Evolutionary conservation across 2,797 vertebrate species (phyloP), one percentile per base, ranked within the genome.

Genomic region (Trachurus trachurus): DNA sequence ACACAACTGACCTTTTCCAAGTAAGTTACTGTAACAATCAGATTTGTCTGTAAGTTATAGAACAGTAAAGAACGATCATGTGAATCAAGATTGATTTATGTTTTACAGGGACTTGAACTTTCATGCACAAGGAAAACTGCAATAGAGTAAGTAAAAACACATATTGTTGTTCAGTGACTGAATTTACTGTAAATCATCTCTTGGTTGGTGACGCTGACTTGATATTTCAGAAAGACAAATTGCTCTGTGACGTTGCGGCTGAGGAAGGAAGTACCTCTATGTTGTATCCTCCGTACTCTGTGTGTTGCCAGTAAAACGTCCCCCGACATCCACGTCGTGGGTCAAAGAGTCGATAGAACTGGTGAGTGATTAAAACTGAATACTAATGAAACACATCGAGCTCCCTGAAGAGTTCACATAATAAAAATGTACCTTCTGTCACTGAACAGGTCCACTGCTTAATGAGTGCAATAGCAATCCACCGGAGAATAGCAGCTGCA

Each of bases 261-360:
- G 67, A 83, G 9, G n/a, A 68, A 65, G 19, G 37, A 5, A 0
- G 45, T 71, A 7, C 3, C 62, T 52, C 26, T 90, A 1, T 95
- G 94, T 52, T 94, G 93, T 59, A 87, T 96, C 56, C 84, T 90
- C 10, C 42, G 44, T 0, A 63, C 76, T 1, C 74, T 95, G 56
- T 83, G 76, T 45, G 13, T 1, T 0, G 86, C 77, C 40, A 80
- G 40, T 53, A 75, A 76, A 56, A 40, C 6, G 0, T 76, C 81
- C 57, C 8, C 66, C 15, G 61, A 80, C 15, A 85, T 91, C 42
- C 16, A 21, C 1, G 75, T 86, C 26, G 40, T 87, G 54, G 91
- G 88, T 52, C 74, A 53, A 17, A 53, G 2, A 64, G 89, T 76
- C 19, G 58, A 88, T 22, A 75, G n/a, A 79, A 50, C 60, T 0